Conservation (phyloP, 1,140 invertebrate species). For the Drosophila elegans region DNA sequence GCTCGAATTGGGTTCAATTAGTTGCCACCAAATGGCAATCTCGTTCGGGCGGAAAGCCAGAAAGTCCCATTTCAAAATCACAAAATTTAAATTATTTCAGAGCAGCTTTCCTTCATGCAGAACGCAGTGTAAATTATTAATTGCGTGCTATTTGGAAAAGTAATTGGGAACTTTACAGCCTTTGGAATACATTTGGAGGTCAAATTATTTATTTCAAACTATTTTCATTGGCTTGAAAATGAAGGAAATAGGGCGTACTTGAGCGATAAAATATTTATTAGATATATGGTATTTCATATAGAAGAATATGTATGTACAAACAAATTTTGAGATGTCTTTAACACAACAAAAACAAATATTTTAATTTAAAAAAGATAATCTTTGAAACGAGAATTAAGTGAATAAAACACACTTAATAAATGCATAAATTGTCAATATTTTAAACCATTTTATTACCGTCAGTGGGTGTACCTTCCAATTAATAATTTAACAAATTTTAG, state of each 20-base stretch:
- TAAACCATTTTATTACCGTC: background rate
- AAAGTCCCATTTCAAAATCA: constrained; percentile 19
- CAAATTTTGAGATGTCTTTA: no score
- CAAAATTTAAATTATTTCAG: constrained; percentile 21
- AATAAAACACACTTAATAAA: no score
- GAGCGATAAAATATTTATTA: no score
- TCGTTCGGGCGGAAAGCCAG: constrained; percentile 2
- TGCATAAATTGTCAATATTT: background rate
- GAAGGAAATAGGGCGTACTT: background rate
- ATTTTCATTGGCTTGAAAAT: background rate
- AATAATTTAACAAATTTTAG: constrained; percentile 12
- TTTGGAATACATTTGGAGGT: background rate
- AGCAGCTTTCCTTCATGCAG: background rate
- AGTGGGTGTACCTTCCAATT: background rate
- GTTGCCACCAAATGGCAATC: constrained; percentile 29
- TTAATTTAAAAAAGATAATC: background rate
- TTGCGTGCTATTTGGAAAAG: constrained; percentile 5
- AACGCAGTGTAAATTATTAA: constrained; percentile 22
- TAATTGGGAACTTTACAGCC: background rate
- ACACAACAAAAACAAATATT: background rate
- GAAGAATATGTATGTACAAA: no score
- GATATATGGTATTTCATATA: no score
- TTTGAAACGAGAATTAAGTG: background rate
- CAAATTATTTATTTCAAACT: background rate
- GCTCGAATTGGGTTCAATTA: constrained; percentile 40